These are phyloP conservation scores for Aviceda subcristata DNA, from an alignment of 2,113 vertebrate genomes.

Conservation along the genomic window DNA sequence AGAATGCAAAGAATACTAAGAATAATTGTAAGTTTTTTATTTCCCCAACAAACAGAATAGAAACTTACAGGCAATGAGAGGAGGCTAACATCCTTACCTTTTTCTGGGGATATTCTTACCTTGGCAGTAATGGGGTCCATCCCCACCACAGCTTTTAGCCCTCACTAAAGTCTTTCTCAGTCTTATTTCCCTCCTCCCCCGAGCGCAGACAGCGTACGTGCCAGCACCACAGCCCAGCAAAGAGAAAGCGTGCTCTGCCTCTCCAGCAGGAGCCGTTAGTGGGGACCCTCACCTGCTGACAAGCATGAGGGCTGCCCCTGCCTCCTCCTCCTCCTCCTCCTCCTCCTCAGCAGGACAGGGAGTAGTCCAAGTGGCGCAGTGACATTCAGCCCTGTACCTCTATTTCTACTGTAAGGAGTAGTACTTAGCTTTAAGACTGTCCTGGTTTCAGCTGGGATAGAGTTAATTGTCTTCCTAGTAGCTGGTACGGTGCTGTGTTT, in stretches of 20 bases:
- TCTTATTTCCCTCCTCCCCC: not conserved
- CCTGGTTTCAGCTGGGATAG: no score
- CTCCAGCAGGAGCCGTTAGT: not conserved
- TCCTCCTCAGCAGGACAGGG: not conserved
- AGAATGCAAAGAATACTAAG: not conserved
- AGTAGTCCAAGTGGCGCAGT: not conserved
- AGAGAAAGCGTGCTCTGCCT: not conserved
- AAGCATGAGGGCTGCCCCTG: not conserved
- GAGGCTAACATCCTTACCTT: not conserved
- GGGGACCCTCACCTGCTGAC: not conserved
- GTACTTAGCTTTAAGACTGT: not conserved
- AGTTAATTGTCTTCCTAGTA: no score
- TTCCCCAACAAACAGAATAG: not conserved
- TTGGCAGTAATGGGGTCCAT: accelerated
- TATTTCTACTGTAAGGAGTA: not conserved
- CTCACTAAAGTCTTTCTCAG: not conserved
- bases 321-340: not conserved
- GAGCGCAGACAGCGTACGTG: not conserved
- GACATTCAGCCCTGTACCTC: not conserved
- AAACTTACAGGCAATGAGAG: not conserved
- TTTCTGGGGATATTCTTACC: not conserved
- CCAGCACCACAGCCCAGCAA: not conserved
- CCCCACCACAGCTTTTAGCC: not conserved
- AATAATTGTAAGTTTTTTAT: not conserved
- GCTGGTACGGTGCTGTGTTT: no score